Conservation (phyloP, 2,888 invertebrate genomes). For the Pterostichus madidus region DNA sequence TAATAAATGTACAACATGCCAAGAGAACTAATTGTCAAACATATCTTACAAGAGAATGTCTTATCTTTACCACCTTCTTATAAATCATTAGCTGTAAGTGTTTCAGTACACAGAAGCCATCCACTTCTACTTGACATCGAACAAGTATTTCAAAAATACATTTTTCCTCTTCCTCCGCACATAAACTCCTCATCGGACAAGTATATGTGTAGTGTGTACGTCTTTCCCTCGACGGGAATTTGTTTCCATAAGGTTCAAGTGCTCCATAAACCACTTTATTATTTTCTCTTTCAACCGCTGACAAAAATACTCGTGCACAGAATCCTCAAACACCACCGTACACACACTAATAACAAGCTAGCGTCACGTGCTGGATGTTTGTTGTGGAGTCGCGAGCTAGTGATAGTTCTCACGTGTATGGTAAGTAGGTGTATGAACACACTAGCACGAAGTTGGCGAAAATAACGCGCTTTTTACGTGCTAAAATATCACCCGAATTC, state of each 20-base stretch:
- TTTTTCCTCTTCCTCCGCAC: conserved; percentile 38
- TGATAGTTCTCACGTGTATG: conserved; percentile 23
- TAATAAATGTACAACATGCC: too few species aligned
- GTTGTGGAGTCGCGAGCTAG: not conserved
- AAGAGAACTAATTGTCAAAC: too few species aligned
- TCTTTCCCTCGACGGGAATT: not conserved
- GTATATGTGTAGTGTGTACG: conserved; percentile 24
- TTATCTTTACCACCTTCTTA: too few species aligned
- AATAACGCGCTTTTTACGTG: too few species aligned
- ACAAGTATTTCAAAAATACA: conserved; percentile 32
- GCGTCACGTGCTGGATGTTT: too few species aligned
- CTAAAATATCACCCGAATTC: too few species aligned
- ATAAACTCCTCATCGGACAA: conserved; percentile 51
- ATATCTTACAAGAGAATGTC: too few species aligned
- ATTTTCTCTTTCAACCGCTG: conserved; percentile 52
- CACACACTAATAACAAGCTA: too few species aligned
- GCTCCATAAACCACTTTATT: conserved; percentile 63
- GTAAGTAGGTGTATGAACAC: conserved; percentile 21
- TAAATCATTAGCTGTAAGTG: not conserved
- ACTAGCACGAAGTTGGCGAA: too few species aligned
- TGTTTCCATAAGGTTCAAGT: conserved; percentile 31
- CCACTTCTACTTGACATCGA: not conserved
- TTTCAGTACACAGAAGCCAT: conserved; percentile 4
- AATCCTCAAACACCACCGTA: too few species aligned
- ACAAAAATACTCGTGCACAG: conserved; percentile 52